These are phyloP conservation scores for Platyrinchus mystaceus DNA, from an alignment of 2,797 vertebrate genomes.

Conservation along the genomic window DNA sequence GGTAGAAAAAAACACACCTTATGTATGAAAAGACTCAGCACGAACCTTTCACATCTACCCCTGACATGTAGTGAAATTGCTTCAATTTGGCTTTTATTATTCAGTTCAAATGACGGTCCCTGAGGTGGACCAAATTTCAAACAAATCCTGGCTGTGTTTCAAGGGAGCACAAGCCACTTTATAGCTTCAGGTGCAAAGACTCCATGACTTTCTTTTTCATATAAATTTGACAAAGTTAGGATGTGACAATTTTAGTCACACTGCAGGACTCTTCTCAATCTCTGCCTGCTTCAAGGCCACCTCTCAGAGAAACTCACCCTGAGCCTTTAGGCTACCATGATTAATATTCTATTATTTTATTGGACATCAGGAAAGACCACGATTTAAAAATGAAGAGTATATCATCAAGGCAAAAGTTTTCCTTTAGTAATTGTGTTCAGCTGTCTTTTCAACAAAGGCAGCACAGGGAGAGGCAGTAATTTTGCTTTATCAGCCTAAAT, in stretches of 20 bases:
- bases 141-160: constrained; percentile 3
- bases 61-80: background rate
- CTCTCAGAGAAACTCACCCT: background rate
- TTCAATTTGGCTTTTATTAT: constrained; percentile 13
- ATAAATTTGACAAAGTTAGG: background rate
- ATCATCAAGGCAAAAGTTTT: constrained; percentile 12
- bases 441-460: constrained; percentile 20
- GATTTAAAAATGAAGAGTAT: background rate
- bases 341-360: constrained; percentile 27
- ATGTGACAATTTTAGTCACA: background rate
- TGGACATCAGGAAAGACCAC: background rate
- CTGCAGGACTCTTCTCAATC: constrained; percentile 7
- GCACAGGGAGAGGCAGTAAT: constrained; percentile 11
- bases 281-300: constrained; percentile 4
- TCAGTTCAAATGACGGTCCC: background rate
- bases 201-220: background rate
- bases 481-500: constrained; percentile 18
- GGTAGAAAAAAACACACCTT: background rate
- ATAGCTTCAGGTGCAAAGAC: constrained; percentile 43
- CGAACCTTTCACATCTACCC: background rate
- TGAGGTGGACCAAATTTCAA: constrained; percentile 28
- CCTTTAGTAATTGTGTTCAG: background rate
- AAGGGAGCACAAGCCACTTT: background rate
- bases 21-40: background rate
- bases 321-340: background rate